These are phyloP conservation scores for Shinisaurus crocodilurus DNA, from an alignment of 2,113 vertebrate genomes.

Conservation along the genomic window DNA sequence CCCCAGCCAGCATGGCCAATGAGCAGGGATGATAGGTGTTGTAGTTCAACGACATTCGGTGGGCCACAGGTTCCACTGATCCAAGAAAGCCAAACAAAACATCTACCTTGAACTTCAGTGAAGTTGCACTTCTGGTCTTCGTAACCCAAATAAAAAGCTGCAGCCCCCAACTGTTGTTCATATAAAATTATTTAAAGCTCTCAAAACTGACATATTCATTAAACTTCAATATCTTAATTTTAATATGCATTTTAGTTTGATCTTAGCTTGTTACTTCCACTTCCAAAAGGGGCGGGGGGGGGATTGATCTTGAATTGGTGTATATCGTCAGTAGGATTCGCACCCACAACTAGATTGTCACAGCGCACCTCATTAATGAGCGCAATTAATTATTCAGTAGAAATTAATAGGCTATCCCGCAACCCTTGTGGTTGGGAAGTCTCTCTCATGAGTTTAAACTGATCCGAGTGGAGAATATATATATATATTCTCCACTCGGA, in stretches of 20 bases:
- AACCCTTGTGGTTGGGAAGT: not conserved
- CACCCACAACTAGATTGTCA: not conserved
- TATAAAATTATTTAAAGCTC: not conserved
- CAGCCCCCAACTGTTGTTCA: not conserved
- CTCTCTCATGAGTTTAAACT: not conserved
- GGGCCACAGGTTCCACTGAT: not conserved
- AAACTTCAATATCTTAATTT: too few species aligned
- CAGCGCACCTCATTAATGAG: not conserved
- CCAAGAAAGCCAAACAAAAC: not conserved
- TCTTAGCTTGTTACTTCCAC: too few species aligned
- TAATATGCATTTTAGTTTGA: not conserved
- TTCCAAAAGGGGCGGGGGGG: not conserved
- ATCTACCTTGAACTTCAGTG: not conserved
- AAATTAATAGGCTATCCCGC: conserved; percentile 5
- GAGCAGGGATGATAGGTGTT: too few species aligned
- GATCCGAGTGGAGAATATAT: too few species aligned
- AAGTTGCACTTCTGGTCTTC: not conserved
- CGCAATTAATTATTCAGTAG: not conserved
- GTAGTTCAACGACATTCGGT: not conserved
- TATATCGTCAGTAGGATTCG: not conserved
- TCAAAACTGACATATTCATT: not conserved
- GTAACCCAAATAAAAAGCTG: not conserved
- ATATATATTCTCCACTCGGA: too few species aligned
- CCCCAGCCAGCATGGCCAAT: too few species aligned
- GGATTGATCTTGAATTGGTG: not conserved